Conservation (phyloP, 2,113 vertebrate species). For the Cebidichthys violaceus region DNA sequence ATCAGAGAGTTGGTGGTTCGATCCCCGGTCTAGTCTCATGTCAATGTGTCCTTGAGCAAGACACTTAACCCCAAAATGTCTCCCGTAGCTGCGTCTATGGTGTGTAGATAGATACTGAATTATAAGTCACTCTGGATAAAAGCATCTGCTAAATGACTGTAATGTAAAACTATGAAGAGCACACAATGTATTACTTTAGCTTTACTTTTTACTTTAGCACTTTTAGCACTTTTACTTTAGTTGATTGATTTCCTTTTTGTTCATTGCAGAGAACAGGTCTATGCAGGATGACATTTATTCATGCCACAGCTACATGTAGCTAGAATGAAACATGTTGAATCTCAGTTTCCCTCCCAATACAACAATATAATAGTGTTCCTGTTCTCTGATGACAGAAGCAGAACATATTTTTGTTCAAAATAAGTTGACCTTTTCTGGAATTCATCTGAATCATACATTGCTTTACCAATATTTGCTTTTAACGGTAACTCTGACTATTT, state of each 20-base stretch:
- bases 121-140: too few relatives aligned
- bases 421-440: constrained; percentile 3
- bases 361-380: background rate
- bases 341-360: background rate
- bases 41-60: too few relatives aligned
- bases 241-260: background rate
- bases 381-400: background rate
- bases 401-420: background rate
- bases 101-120: too few relatives aligned
- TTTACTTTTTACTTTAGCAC: too few relatives aligned
- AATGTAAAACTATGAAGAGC: background rate
- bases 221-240: too few relatives aligned
- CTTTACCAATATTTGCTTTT: constrained; percentile 8
- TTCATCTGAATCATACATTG: background rate
- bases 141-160: too few relatives aligned
- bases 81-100: too few relatives aligned
- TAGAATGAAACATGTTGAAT: background rate
- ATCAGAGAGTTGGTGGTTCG: too few relatives aligned
- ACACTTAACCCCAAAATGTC: too few relatives aligned
- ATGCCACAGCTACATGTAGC: background rate
- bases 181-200: background rate
- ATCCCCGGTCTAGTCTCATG: too few relatives aligned
- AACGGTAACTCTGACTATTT: constrained; percentile 1
- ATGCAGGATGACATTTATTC: background rate
- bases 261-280: background rate